Base-by-base conservation (phyloP, 2,888 invertebrate species). In the Nesidiocoris tenuis region DNA sequence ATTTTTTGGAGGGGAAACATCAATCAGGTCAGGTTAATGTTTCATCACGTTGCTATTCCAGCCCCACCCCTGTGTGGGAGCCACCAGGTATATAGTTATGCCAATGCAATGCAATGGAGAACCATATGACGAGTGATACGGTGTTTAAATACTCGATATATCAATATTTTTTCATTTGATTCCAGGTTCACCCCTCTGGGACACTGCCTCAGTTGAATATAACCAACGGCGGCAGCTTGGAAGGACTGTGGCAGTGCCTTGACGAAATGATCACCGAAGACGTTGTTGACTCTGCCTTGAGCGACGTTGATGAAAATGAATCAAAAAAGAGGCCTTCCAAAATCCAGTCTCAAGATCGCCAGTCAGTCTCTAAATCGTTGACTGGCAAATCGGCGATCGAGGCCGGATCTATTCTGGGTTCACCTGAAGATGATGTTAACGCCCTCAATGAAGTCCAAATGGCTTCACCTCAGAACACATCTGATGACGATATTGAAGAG, bases 241-340 rank as follows among this genome's bases (percentile, higher is more conserved):
- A 87, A 81, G 90, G 90, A 83, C 83, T 89, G 74, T 86, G 88
- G 81, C 86, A 87, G 81, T 86, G 87, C 81, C 85, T 89, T 82
- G 86, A 85, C 56, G 89, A 89, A 83, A 88, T 89, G 77, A 77
- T 81, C 63, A 80, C 79, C 25, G 81, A 81, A 79, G 77, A 78
- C 54, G 57, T 64, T 24, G 57, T 64, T 24, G 77, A 75, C 57
- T 54, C 61, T 16, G 21, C 39, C 9, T 61, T 7, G 16, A 64
- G 12, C 72, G 64, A 24, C 23, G 64, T 22, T 71, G 63, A 5
- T 24, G 22, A n/a, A 24, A 70, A 9, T 17, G 59, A 63, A 3
- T 54, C 57, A 21, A 5, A 18, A 21, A 59, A 23, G 2, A 18
- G 3, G 3, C 39, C 12, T 39, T 39, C 39, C 39, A 12, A 39